Base-by-base conservation (phyloP, 2,113 vertebrate species). In the Patagioenas fasciata region DNA sequence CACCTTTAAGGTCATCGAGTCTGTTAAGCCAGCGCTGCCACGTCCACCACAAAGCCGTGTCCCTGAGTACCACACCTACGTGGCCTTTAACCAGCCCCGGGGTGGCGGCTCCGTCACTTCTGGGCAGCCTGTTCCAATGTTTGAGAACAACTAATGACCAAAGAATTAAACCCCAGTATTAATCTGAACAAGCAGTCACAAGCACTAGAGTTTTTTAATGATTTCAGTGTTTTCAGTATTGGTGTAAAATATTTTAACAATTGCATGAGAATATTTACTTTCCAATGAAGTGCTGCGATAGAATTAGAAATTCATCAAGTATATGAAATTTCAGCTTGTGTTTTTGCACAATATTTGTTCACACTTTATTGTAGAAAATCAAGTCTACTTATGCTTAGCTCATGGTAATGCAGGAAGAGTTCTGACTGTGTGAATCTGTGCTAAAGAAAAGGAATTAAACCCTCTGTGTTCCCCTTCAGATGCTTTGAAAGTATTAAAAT, bases 151-250 rank as follows among this genome's bases (percentile, higher is more conserved):
- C 13, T 56, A 29, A 40, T 83, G 77, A 10, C 2, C 0, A 25
- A 58, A 23, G 17, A 42, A 15, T 23, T 3, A 73, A 25, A 17
- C 5, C 2, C 4, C 19, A 44, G 1, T 69, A 9, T 74, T 67
- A n/a, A 51, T 36, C 11, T 66, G 31, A 73, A 87, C 5, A 71
- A 56, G 32, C 15, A 81, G 11, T 62, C 16, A 40, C 21, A 42
- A 81, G 40, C 48, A 24, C 15, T 17, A 47, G 0, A 0, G 3
- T 2, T 86, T 77, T 73, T 73, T 42, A 16, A 28, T 56, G 1
- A 57, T 80, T 62, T 77, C 19, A 44, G 13, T 65, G 7, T 15
- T 73, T 48, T 65, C 5, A 53, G 29, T 78, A 50, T 38, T 42
- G 15, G 18, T 58, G 7, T 34, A 66, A 89, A 93, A 62, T 84